These are phyloP conservation scores for Echiichthys vipera DNA, from an alignment of 2,797 vertebrate species.

Conservation along the genomic window DNA sequence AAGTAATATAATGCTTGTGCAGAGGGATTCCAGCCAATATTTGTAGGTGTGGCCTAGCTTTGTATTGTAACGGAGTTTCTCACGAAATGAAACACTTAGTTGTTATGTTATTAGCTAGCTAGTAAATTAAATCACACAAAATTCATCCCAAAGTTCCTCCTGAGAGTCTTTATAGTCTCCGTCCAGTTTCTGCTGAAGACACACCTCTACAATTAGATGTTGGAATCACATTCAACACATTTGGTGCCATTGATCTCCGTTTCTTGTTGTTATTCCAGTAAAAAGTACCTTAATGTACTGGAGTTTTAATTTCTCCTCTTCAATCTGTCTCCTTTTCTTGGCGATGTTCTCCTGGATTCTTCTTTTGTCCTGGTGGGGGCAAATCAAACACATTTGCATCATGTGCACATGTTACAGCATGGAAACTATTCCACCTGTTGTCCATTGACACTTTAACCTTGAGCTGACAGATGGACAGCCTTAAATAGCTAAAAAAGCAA, in stretches of 20 bases:
- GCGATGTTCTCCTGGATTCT: conserved; percentile 94
- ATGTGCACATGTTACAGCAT: conserved; percentile 21
- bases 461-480: conserved; percentile 49
- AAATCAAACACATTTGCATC: conserved; percentile 32
- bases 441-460: conserved; percentile 41
- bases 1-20: conserved; percentile 1
- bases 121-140: not conserved
- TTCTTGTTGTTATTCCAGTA: not conserved
- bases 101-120: conserved; percentile 7
- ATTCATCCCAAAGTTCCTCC: not conserved
- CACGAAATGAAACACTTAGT: not conserved
- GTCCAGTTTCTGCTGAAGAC: not conserved
- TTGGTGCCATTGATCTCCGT: not conserved
- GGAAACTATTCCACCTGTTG: conserved; percentile 66
- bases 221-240: not conserved
- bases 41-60: not conserved
- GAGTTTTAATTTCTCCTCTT: conserved; percentile 95
- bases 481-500: conserved; percentile 46
- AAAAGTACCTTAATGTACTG: conserved; percentile 93
- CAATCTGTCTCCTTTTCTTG: conserved; percentile 91
- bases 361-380: conserved; percentile 91
- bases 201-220: not conserved
- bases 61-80: not conserved
- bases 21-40: not conserved
- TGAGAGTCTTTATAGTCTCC: not conserved